Evolutionary conservation across 2,797 vertebrate species (phyloP), one percentile per base, ranked within the genome.

Genomic region (Acanthurus tractus): DNA sequence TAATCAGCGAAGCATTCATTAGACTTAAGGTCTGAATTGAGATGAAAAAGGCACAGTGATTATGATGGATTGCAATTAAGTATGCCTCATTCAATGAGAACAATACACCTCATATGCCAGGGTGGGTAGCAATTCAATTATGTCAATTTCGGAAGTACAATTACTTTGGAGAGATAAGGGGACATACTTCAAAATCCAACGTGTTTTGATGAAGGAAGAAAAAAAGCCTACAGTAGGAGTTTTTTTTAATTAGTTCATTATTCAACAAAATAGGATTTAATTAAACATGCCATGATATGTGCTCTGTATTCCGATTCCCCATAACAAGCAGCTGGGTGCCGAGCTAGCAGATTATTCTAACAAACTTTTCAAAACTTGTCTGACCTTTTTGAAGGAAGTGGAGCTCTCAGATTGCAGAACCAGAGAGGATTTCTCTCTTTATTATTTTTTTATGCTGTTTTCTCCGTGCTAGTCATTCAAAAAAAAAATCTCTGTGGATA

Each of bases 211-310:
- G 68, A 81, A 58, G 52, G 14, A 25, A 14, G 29, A 42, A 42
- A 64, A 84, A 78, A 75, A 50, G 70, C 69, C 68, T 67, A 67
- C 72, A 74, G 74, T 74, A 70, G 70, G 88, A 88, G 86, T 91
- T 87, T 89, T 88, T 40, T 40, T 83, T 93, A 93, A 94, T 93
- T 90, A 86, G 81, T 91, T 92, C 82, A 87, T 92, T 91, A 88
- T 91, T 89, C 82, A 55, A 82, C 76, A 83, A 91, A 92, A 92
- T 63, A 65, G 74, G 80, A 88, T 84, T 92, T 91, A 92, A 92
- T 93, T 92, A 92, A 90, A 86, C 73, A 84, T 71, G 78, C 63
- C 78, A 85, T 89, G 84, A 91, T 91, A 89, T 86, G 70, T 79
- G 34, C 72, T 74, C 64, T 45, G 72, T 15, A 75, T 83, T 88